phyloP scores from a whole-genome alignment of 2,888 invertebrate genomes.

The Xylocampa areola region DNA sequence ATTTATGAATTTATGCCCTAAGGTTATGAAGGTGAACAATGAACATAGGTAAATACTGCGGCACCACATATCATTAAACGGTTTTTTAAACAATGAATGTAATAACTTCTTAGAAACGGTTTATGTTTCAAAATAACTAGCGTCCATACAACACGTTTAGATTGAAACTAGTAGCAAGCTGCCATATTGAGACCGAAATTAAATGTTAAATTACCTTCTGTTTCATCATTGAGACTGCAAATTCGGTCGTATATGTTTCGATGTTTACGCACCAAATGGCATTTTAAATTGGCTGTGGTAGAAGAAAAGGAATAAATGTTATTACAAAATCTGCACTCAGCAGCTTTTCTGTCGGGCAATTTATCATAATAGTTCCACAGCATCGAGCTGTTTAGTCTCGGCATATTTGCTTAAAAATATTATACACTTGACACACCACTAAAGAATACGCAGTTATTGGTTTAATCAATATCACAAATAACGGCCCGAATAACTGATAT shows the following conservation, averaged over 20 bases:
- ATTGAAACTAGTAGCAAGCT: too few species aligned
- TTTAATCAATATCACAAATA: neutral
- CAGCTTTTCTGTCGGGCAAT: neutral
- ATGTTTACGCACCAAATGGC: conserved; percentile 23
- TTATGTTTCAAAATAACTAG: too few species aligned
- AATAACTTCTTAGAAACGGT: too few species aligned
- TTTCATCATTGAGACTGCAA: conserved; percentile 5
- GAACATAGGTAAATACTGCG: too few species aligned
- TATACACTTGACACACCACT: neutral
- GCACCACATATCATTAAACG: too few species aligned
- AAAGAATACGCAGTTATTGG: conserved; percentile 26
- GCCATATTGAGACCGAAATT: too few species aligned
- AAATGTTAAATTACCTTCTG: too few species aligned
- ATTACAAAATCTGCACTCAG: conserved; percentile 31
- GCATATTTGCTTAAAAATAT: conserved; percentile 8
- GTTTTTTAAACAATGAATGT: too few species aligned
- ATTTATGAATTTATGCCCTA: too few species aligned
- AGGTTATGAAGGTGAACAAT: too few species aligned
- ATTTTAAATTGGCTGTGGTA: conserved; percentile 30
- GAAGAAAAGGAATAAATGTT: conserved; percentile 31
- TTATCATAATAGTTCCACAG: conserved; percentile 46
- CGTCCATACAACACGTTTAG: too few species aligned
- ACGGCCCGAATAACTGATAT: neutral
- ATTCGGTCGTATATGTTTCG: conserved; percentile 6
- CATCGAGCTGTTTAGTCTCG: neutral